Conservation (phyloP, 2,888 invertebrate genomes). For the Scaeva pyrastri region DNA sequence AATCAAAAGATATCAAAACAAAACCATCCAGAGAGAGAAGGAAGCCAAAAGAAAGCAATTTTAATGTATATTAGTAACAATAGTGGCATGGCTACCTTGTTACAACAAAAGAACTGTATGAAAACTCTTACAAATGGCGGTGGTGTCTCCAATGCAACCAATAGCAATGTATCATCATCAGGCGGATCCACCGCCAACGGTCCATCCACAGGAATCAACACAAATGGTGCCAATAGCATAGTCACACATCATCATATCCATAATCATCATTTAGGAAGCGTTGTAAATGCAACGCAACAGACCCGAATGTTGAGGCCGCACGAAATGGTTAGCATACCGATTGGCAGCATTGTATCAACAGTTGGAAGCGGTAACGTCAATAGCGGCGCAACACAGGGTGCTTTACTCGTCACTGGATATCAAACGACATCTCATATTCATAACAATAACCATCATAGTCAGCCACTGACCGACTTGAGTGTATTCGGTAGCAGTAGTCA, state of each 20-base stretch:
- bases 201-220: constrained; percentile 66
- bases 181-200: constrained; percentile 61
- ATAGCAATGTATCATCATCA: constrained; percentile 67
- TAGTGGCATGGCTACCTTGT: constrained; percentile 90
- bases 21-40: constrained; percentile 16
- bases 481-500: constrained; percentile 75
- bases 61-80: constrained; percentile 80
- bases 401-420: constrained; percentile 77
- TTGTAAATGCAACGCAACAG: constrained; percentile 45
- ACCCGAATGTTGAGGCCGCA: constrained; percentile 81
- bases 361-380: constrained; percentile 78
- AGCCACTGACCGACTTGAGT: constrained; percentile 68
- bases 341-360: constrained; percentile 80
- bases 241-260: constrained; percentile 77
- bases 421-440: constrained; percentile 68
- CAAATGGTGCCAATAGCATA: constrained; percentile 71
- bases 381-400: constrained; percentile 76
- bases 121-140: constrained; percentile 89
- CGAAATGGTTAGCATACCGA: constrained; percentile 83
- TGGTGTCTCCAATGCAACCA: constrained; percentile 63
- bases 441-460: constrained; percentile 65
- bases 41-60: constrained; percentile 44
- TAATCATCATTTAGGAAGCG: constrained; percentile 66
- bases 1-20: constrained; percentile 30
- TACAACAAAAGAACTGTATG: constrained; percentile 93